phyloP scores from a whole-genome alignment of 2,797 vertebrate species.

The Carcharodon carcharias region DNA sequence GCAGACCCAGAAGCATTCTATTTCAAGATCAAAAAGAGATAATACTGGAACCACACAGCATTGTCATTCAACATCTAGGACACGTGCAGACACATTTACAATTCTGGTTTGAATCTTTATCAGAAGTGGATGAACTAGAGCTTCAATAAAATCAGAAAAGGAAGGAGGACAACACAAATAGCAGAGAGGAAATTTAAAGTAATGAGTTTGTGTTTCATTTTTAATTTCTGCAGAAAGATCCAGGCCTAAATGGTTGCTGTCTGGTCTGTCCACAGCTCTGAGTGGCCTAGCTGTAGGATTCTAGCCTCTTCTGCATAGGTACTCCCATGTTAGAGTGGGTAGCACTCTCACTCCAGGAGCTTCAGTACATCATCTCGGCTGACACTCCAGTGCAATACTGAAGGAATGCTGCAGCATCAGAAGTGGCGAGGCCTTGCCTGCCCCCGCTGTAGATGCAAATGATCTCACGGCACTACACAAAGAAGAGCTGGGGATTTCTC shows the following conservation, averaged over 20 bases:
- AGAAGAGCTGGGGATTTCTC: background rate
- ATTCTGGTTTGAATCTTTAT: background rate
- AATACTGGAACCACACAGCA: background rate
- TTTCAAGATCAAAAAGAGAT: background rate
- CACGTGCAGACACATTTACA: background rate
- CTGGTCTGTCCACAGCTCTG: background rate
- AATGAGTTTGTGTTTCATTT: background rate
- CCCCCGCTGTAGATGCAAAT: background rate
- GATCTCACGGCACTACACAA: background rate
- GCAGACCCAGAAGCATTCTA: background rate
- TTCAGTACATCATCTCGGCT: background rate
- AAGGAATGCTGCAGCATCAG: background rate
- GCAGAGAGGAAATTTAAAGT: background rate
- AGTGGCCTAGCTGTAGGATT: background rate
- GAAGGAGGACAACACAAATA: background rate
- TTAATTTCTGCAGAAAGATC: background rate
- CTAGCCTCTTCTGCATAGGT: background rate
- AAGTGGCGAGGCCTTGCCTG: background rate
- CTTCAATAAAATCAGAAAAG: background rate
- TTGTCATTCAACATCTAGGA: background rate
- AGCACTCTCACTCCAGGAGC: background rate
- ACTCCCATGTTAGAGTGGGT: background rate
- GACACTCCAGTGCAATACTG: background rate
- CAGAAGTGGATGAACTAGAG: background rate
- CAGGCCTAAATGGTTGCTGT: background rate